Evolutionary conservation across 2,797 vertebrate species (phyloP), one percentile per base, ranked within the genome.

Genomic region (Chaunax sp.): DNA sequence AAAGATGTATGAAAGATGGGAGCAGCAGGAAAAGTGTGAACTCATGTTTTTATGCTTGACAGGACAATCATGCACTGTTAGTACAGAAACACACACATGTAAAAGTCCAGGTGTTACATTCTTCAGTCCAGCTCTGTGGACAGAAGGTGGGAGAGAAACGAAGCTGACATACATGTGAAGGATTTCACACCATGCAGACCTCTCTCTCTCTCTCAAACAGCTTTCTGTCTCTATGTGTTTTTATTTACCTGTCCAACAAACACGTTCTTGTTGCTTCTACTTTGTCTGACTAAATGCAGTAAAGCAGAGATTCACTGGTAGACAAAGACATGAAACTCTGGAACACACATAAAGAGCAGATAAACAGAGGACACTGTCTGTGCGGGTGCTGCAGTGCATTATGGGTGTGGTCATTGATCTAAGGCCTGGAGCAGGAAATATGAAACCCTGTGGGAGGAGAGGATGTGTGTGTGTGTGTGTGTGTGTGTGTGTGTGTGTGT

Each of bases 111-210:
- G 71, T 79, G 41, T 26, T 54, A 45, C 44, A 61, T 16, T 37
- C 57, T 51, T 40, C 1, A 56, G 45, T 58, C 7, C 64, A 52
- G 53, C 46, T 44, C 40, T 64, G 73, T 65, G 46, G n/a, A 60
- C 52, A 62, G 41, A 78, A 80, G 65, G 77, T 69, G 84, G 85
- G 86, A 76, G 72, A 72, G 80, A 71, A 86, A 84, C 62, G 75
- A 60, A 76, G 54, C 57, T 87, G 63, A 74, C 92, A 92, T 77
- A 59, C 72, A 85, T 82, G 56, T 68, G 90, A 70, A 85, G 78
- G 82, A 91, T 93, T 91, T 91, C 92, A 91, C 93, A 93, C 90
- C 62, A 64, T 23, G 59, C 59, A 72, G 72, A 63, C 68, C 51
- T 70, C 51, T 69, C 45, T 55, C 70, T 54, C 52, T 52, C 68